phyloP scores from a whole-genome alignment of 2,113 vertebrate species.

The Macrotus californicus region DNA sequence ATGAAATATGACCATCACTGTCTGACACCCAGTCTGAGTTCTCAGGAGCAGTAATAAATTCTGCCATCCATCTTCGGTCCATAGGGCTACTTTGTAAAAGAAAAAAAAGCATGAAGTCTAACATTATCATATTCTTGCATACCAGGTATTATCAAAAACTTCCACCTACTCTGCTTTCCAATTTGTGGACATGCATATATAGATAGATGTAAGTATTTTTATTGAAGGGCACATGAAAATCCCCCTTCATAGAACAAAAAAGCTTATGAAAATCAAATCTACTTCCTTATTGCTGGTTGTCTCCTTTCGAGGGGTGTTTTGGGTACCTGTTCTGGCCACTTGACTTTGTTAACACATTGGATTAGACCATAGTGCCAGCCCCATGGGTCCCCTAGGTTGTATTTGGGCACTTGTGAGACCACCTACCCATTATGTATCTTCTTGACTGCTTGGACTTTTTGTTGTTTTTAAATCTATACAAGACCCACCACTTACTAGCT shows the following conservation, averaged over 20 bases:
- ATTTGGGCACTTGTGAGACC: neutral
- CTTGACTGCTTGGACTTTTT: neutral
- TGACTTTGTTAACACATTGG: neutral
- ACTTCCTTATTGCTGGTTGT: neutral
- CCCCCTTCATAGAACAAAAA: neutral
- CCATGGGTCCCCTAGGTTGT: neutral
- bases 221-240: neutral
- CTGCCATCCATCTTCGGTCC: neutral
- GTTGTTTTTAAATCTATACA: neutral
- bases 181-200: neutral
- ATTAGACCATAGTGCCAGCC: neutral
- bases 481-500: neutral
- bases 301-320: neutral
- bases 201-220: neutral
- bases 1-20: neutral
- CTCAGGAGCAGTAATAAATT: constrained; percentile 15
- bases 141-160: neutral
- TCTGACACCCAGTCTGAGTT: neutral
- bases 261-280: neutral
- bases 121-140: neutral
- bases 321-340: neutral
- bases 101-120: neutral
- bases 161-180: neutral
- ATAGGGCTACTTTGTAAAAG: neutral
- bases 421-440: neutral